Percentiles rank a stretch among this genome's conserved stretches.
These are phyloP conservation scores for Neomorphus geoffroyi DNA, from an alignment of 2,797 vertebrate genomes.

Conservation along the genomic window DNA sequence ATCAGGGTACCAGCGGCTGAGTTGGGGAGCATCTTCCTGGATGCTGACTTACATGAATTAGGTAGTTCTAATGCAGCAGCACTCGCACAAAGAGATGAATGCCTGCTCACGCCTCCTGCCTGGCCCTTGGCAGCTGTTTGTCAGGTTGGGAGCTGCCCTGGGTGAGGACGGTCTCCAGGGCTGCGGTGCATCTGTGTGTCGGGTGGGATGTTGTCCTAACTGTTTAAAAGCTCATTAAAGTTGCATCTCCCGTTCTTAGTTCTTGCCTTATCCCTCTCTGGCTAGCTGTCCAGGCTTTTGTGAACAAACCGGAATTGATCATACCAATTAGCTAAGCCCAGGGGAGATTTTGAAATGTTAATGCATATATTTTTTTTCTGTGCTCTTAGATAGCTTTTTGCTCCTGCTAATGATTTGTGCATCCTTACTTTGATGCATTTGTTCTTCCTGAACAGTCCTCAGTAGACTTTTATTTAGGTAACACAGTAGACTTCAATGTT, in stretches of 20 bases:
- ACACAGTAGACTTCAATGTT: not conserved
- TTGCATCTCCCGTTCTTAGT: not conserved
- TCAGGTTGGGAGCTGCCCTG: not conserved
- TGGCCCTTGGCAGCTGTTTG: not conserved
- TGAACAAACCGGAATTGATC: slow-evolving; percentile 63
- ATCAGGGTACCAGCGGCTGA: not conserved
- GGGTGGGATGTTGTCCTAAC: not conserved
- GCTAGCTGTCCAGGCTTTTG: slow-evolving; percentile 43
- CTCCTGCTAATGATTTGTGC: not conserved
- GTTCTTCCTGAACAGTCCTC: not conserved
- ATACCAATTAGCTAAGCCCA: slow-evolving; percentile 52
- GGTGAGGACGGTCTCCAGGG: not conserved
- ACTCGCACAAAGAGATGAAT: not conserved
- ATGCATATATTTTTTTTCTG: not conserved
- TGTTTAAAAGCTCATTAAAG: slow-evolving; percentile 52
- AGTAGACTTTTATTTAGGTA: not conserved
- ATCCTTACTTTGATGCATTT: not conserved
- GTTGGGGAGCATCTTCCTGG: not conserved
- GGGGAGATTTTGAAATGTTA: slow-evolving; percentile 44
- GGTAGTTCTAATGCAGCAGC: not conserved
- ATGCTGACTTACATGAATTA: not conserved
- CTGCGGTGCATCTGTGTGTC: not conserved
- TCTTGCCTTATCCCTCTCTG: not conserved
- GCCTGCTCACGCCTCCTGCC: not conserved
- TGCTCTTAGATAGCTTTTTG: not conserved